These are phyloP conservation scores for Mohoua ochrocephala DNA, from an alignment of 2,113 vertebrate species.

Conservation along the genomic window DNA sequence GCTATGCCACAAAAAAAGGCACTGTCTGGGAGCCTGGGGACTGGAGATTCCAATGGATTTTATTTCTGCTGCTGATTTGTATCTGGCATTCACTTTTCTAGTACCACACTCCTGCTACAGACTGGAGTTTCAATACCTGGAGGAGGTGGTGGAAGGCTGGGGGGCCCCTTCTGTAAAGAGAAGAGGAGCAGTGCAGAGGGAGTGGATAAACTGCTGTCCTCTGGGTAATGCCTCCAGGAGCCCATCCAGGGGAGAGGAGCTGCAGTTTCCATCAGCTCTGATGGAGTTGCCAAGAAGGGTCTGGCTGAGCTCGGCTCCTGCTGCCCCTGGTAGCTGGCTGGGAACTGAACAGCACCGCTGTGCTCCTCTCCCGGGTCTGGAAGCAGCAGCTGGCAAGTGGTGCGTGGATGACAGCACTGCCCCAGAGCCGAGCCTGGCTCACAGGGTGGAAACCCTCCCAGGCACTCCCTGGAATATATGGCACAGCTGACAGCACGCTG, in stretches of 20 bases:
- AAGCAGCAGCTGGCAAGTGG: not conserved
- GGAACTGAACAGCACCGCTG: rapidly evolving
- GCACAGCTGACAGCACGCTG: not conserved
- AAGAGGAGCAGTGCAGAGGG: not conserved
- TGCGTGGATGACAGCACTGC: not conserved
- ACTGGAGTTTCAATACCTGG: not conserved
- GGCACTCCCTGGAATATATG: not conserved
- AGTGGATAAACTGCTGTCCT: not conserved
- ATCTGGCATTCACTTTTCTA: not conserved
- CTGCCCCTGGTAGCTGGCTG: not conserved
- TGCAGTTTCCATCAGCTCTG: not conserved
- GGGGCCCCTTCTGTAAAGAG: not conserved
- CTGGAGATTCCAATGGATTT: not conserved
- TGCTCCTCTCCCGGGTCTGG: not conserved
- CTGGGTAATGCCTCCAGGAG: not conserved
- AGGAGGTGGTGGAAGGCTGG: not conserved
- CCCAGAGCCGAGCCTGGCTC: not conserved
- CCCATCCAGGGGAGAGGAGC: not conserved
- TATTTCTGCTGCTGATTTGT: not conserved
- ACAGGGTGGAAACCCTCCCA: not conserved
- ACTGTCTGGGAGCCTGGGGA: not conserved
- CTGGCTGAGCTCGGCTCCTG: not conserved
- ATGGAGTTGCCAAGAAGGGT: not conserved
- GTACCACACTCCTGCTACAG: not conserved
- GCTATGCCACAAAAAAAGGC: not conserved